Percentiles rank a stretch among this genome's conserved stretches.
These are phyloP conservation scores for Anthopleura sola DNA, from an alignment of 64 coral and sea anemone species.

Conservation along the genomic window DNA sequence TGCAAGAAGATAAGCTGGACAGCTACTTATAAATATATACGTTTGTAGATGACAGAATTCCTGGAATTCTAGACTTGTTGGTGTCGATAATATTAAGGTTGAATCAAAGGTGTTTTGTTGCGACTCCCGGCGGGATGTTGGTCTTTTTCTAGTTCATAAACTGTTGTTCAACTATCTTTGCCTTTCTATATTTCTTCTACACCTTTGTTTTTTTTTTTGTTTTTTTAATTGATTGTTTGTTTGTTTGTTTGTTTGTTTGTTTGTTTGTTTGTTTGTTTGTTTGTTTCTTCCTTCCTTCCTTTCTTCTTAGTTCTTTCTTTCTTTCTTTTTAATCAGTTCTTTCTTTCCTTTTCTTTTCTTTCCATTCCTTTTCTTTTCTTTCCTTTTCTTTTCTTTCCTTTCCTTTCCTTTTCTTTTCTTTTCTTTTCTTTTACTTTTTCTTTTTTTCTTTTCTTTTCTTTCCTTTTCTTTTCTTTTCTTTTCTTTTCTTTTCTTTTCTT, in stretches of 20 bases:
- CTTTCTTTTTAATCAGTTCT: neutral
- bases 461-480: neutral
- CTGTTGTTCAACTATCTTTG: neutral
- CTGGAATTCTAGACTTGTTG: neutral
- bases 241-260: too few species aligned
- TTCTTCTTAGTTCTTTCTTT: too few species aligned
- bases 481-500: neutral
- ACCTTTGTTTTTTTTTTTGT: too few species aligned
- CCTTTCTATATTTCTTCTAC: too few species aligned
- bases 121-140: neutral
- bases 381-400: neutral
- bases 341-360: neutral
- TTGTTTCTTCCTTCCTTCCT: too few species aligned
- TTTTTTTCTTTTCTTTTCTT: neutral
- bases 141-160: too few species aligned
- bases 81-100: neutral
- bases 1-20: neutral
- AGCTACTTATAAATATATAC: neutral
- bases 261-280: too few species aligned
- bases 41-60: neutral
- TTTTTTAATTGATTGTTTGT: too few species aligned
- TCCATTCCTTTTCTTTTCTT: neutral
- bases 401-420: neutral
- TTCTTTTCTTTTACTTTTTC: neutral
- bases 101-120: too few species aligned